These are phyloP conservation scores for Salvator merianae DNA, from an alignment of 2,113 vertebrate genomes.

Conservation along the genomic window DNA sequence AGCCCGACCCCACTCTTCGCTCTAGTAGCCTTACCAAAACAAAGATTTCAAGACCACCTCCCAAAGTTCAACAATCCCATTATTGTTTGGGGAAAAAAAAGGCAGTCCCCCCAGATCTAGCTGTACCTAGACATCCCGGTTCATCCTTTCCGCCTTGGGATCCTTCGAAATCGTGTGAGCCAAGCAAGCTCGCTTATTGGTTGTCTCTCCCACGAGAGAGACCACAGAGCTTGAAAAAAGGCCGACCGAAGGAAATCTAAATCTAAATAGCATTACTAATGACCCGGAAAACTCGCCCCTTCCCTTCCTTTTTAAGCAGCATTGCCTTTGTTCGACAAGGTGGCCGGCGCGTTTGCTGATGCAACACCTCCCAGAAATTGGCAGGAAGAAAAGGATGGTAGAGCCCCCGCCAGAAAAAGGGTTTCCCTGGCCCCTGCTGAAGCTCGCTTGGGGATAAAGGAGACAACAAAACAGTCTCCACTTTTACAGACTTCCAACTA, in stretches of 20 bases:
- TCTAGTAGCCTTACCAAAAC: neutral
- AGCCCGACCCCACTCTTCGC: too few species aligned
- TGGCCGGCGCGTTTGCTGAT: neutral
- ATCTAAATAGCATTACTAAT: neutral
- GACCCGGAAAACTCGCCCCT: neutral
- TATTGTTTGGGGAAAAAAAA: neutral
- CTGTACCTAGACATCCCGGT: neutral
- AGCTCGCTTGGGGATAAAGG: neutral
- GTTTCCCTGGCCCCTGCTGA: too few species aligned
- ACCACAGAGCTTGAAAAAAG: neutral
- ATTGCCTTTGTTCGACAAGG: constrained; percentile 8
- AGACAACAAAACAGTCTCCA: neutral
- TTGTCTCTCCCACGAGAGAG: neutral
- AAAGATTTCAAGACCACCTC: neutral
- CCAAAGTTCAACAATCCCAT: neutral
- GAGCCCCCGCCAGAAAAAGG: neutral
- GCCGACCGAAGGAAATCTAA: neutral
- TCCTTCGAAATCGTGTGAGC: neutral
- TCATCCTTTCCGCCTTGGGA: neutral
- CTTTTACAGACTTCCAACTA: neutral
- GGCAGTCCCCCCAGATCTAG: too few species aligned
- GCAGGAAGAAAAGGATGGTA: neutral
- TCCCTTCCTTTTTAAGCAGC: too few species aligned
- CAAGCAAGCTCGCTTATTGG: neutral
- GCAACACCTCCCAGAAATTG: neutral